Conservation (phyloP, 2,888 invertebrate species). For the Hoplodrina blanda region DNA sequence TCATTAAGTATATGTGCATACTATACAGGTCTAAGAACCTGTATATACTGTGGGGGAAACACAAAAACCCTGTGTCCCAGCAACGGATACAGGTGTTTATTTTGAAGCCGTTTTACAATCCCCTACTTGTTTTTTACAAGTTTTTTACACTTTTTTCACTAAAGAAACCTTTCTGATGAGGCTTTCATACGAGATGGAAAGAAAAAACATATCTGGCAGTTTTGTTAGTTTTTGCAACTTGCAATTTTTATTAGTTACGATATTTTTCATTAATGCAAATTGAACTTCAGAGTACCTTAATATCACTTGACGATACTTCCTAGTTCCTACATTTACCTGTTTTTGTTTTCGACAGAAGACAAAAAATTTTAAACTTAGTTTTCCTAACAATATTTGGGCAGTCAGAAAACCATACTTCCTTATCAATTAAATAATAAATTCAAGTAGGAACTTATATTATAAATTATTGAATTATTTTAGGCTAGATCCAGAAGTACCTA, state of each 20-base stretch:
- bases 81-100: conserved; percentile 86
- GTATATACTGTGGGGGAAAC: conserved; percentile 25
- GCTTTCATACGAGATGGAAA: conserved; percentile 37
- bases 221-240: conserved; percentile 24
- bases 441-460: neutral
- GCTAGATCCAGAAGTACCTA: conserved; percentile 71
- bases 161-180: conserved; percentile 64
- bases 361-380: neutral
- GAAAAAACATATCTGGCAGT: conserved; percentile 56
- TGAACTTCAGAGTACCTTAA: neutral
- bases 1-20: neutral
- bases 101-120: conserved; percentile 78
- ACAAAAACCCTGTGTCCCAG: conserved; percentile 56
- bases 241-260: conserved; percentile 23
- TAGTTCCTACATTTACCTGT: neutral
- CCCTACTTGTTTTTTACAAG: conserved; percentile 71
- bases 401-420: too few relatives aligned
- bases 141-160: conserved; percentile 70
- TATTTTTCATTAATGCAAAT: conserved; percentile 7
- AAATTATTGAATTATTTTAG: conserved; percentile 75
- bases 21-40: conserved; percentile 19
- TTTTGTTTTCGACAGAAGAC: neutral
- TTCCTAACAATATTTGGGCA: neutral
- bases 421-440: neutral
- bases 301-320: neutral